Base-by-base conservation (phyloP, 1,140 invertebrate species). In the Bombyx mandarina region DNA sequence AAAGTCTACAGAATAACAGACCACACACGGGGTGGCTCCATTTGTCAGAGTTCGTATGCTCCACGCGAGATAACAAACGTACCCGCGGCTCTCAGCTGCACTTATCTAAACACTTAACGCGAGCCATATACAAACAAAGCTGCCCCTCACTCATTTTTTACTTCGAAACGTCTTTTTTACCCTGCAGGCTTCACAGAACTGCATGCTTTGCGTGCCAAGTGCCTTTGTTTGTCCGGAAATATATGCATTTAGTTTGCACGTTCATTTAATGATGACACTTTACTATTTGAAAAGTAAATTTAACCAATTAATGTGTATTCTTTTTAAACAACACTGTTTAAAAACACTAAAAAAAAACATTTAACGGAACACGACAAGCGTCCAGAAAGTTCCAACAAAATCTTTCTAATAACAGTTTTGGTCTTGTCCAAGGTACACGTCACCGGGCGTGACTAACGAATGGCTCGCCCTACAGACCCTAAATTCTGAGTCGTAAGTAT, bases 361-460 rank as follows among this genome's bases (percentile, higher is more conserved):
- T 75, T 79, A 77, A 73, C 77, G 81, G 80, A 69, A 75, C 66
- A 67, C 58, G 68, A 66, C 45, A 76, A 66, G 66, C 67, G 62
- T 22, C 56, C 58, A 60, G 55, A 71, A 35, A 35, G 26, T 35
- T 35, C 26, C 60, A 58, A 67, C 65, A 58, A 67, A 70, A 66
- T 74, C 65, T 73, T 83, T 85, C 78, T 87, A 87, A 87, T 87
- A 82, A 87, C 67, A 79, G 75, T 87, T 87, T 87, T 87, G 80
- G 83, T 87, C 73, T 86, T 87, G 83, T 87, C 83, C 82, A 87
- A 87, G 83, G 84, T 85, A 87, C 82, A 87, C 81, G 82, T 87
- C 84, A 87, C 69, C 82, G 74, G 79, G 79, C 84, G 84, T 85
- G 80, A 84, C 80, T 78, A 87, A 86, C 81, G 83, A 87, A 85